Evolutionary conservation across 2,888 invertebrate genomes (phyloP).

Genomic region (Pristionchus arcanus): DNA sequence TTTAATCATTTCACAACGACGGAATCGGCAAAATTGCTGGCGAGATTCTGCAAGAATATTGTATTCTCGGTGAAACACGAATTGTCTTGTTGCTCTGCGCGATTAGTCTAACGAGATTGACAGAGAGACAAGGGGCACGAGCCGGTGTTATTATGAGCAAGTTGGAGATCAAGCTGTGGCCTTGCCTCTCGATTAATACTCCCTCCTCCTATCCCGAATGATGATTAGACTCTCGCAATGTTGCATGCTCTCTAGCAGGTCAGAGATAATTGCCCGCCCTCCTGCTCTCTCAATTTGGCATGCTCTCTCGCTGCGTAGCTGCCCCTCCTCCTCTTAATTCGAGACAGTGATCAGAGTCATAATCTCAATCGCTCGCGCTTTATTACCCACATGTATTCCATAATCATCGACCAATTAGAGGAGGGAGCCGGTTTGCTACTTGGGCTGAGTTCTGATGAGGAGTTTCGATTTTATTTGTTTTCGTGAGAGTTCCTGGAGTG

Average conservation of each 20-base stretch:
- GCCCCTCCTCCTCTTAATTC: not conserved
- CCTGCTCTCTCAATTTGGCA: not conserved
- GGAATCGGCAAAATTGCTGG: too few species aligned
- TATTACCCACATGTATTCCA: conserved; percentile 28
- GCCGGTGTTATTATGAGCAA: not conserved
- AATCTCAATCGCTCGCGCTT: conserved; percentile 32
- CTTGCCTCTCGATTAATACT: not conserved
- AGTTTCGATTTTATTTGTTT: not conserved
- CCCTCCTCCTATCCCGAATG: not conserved
- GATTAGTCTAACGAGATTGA: not conserved
- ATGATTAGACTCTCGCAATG: not conserved
- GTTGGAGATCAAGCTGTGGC: conserved; percentile 7
- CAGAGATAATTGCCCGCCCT: too few species aligned
- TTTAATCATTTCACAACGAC: too few species aligned
- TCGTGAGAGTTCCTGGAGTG: too few species aligned
- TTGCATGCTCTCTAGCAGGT: not conserved
- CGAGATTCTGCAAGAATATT: too few species aligned
- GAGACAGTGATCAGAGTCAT: not conserved
- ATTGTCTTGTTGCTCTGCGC: too few species aligned
- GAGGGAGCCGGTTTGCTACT: not conserved
- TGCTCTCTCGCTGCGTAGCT: not conserved
- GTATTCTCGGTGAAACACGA: too few species aligned
- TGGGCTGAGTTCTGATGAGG: not conserved
- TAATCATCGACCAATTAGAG: conserved; percentile 5
- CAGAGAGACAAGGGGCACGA: not conserved